These are phyloP conservation scores for Harpalus rubripes DNA, from an alignment of 2,888 invertebrate species.

Conservation along the genomic window DNA sequence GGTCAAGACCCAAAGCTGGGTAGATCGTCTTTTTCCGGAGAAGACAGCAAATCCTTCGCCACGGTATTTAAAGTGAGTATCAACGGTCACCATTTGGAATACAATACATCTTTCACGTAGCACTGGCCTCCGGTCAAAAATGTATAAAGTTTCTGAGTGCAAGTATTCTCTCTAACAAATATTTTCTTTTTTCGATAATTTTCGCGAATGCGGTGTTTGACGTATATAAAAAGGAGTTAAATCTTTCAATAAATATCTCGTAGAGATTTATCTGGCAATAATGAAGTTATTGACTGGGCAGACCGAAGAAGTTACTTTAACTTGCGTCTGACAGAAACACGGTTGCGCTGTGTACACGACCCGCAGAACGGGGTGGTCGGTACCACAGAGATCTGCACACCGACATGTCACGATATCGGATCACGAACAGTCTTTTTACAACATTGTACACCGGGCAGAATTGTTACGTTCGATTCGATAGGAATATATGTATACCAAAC, in stretches of 20 bases:
- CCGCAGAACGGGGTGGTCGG: constrained; percentile 48
- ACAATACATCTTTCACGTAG: too few relatives aligned
- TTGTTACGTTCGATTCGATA: neutral
- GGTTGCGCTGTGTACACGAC: constrained; percentile 12
- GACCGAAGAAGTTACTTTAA: constrained; percentile 37
- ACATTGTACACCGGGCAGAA: constrained; percentile 34
- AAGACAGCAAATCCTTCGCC: too few relatives aligned
- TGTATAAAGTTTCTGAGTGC: too few relatives aligned
- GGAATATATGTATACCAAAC: constrained; percentile 48
- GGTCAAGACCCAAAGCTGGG: too few relatives aligned
- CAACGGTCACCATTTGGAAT: too few relatives aligned
- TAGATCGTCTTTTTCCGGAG: too few relatives aligned
- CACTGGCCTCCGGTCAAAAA: too few relatives aligned
- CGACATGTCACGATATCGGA: constrained; percentile 60
- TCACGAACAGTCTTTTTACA: constrained; percentile 51
- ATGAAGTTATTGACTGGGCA: constrained; percentile 50
- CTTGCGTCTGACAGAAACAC: constrained; percentile 45
- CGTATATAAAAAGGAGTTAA: neutral
- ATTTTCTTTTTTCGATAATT: too few relatives aligned
- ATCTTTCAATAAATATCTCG: neutral
- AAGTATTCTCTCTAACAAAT: too few relatives aligned
- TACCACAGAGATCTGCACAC: constrained; percentile 27
- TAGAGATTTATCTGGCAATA: constrained; percentile 37
- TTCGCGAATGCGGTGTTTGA: neutral
- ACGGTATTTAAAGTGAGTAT: too few relatives aligned